Base-by-base conservation (phyloP, 2,797 vertebrate species). In the Enteromius treurensis region DNA sequence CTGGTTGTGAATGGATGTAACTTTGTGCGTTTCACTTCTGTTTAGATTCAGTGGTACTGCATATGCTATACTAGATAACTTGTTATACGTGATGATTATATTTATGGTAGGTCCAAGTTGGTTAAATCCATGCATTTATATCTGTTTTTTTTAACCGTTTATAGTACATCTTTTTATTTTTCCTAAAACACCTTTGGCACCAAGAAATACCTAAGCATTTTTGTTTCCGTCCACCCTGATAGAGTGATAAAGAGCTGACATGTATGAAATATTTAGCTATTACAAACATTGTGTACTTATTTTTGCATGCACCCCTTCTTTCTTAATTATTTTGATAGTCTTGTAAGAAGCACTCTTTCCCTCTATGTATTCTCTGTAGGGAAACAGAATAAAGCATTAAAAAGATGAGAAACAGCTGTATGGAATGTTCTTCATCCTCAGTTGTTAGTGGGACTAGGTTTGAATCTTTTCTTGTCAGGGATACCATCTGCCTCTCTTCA, bases 351-450 rank as follows among this genome's bases (percentile, higher is more conserved):
- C 80, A 87, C 34, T 79, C 75, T 70, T 81, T 78, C 75, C 84
- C 82, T 85, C 40, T 64, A 60, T 84, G 60, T 85, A 68, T 86
- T 17, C 42, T 76, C 45, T 23, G 21, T 60, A 55, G 34, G 62
- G 14, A 77, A 86, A 69, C 23, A 15, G 15, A 88, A 89, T 86
- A 89, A 88, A 88, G 71, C 26, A 37, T 73, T 83, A n/a, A 65
- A 58, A 65, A 71, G 58, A 84, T 81, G 26, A 8, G 34, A 51
- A 23, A 58, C 45, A 40, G 26, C 49, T 73, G 37, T 77, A 58
- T 32, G 37, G 37, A 32, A 19, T 80, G 34, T 29, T 14, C 11
- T 67, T 21, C 42, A 26, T 67, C 23, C 37, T 58, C 19, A 47
- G 23, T 47, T 45, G 3, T 77, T 32, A 77, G 78, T 70, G 17